Percentiles rank a stretch among this genome's conserved stretches.
phyloP scores from a whole-genome alignment of 2,888 invertebrate genomes.

The Himalopsyche japonica region DNA sequence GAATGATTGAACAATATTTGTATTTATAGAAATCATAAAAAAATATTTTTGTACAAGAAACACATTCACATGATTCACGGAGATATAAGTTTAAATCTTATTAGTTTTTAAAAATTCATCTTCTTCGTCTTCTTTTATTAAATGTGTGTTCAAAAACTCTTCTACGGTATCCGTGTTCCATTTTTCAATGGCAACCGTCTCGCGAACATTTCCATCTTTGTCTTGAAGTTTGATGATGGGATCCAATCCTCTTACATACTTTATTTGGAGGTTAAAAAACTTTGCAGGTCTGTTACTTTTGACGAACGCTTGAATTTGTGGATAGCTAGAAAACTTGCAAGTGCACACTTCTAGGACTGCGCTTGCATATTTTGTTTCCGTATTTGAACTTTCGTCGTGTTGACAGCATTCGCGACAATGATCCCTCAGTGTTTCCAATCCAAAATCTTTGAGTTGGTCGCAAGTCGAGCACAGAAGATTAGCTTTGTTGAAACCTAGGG shows the following conservation, averaged over 20 bases:
- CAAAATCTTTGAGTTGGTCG: conserved; percentile 78
- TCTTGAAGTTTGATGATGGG: conserved; percentile 92
- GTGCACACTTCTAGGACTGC: conserved; percentile 96
- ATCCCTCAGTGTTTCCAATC: conserved; percentile 67
- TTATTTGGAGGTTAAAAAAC: conserved; percentile 89
- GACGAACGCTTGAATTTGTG: conserved; percentile 97
- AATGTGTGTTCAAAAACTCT: conserved; percentile 91
- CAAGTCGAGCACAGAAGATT: conserved; percentile 88
- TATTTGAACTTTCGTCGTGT: conserved; percentile 68
- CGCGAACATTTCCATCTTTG: conserved; percentile 79
- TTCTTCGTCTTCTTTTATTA: conserved; percentile 63
- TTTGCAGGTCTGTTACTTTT: conserved; percentile 89
- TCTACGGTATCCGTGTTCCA: conserved; percentile 99
- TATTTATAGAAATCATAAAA: neutral
- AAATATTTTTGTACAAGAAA: neutral
- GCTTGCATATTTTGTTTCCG: conserved; percentile 80
- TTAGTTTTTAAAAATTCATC: conserved; percentile 66
- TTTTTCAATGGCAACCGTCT: conserved; percentile 93
- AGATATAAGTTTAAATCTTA: conserved; percentile 50
- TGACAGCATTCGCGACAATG: conserved; percentile 82
- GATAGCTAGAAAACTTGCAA: conserved; percentile 97
- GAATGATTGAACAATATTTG: neutral
- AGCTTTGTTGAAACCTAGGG: conserved; percentile 83
- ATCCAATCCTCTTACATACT: conserved; percentile 91
- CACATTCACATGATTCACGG: neutral